phyloP scores from a whole-genome alignment of 2,113 vertebrate species.

The Bos taurus region DNA sequence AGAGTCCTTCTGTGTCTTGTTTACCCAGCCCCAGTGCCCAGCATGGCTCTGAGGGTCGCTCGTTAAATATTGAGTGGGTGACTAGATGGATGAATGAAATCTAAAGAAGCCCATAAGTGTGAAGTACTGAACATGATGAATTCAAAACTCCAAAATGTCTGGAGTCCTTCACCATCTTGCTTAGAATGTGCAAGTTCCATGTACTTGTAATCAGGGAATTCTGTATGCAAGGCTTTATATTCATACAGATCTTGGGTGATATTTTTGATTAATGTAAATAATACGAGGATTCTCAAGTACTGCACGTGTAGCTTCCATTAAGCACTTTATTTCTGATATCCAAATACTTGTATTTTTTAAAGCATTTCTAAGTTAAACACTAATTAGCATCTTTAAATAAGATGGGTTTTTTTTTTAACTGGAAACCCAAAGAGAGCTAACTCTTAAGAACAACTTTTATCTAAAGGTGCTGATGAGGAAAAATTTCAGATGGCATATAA shows the following conservation, averaged over 20 bases:
- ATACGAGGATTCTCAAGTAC: neutral
- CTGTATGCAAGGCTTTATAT: neutral
- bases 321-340: conserved; percentile 45
- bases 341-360: neutral
- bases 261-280: conserved; percentile 15
- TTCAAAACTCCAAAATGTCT: neutral
- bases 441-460: neutral
- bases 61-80: neutral
- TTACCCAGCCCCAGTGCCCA: neutral
- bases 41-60: neutral
- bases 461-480: neutral
- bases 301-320: neutral
- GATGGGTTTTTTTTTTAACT: neutral
- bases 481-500: neutral
- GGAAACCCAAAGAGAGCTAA: neutral
- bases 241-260: neutral
- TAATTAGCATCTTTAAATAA: conserved; percentile 31
- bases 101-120: neutral
- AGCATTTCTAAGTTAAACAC: neutral
- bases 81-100: neutral
- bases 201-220: neutral
- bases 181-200: neutral
- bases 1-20: neutral
- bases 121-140: neutral
- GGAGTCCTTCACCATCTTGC: neutral